phyloP scores from a whole-genome alignment of 2,797 vertebrate species.

The Pygocentrus nattereri region DNA sequence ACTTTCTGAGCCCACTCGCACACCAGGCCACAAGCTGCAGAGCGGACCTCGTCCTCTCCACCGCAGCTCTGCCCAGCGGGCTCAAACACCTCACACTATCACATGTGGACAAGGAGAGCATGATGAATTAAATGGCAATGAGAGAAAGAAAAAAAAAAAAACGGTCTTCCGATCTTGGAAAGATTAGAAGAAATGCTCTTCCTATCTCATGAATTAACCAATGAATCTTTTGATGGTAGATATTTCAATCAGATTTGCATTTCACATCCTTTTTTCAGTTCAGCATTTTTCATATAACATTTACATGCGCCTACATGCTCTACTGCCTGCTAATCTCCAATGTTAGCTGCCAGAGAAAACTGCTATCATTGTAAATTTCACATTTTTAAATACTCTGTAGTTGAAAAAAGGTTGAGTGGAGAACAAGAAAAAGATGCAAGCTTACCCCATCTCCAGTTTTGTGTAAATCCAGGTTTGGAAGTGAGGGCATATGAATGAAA shows the following conservation, averaged over 20 bases:
- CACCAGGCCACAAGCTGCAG: slow-evolving; percentile 94
- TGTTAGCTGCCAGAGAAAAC: neutral
- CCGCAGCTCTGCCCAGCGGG: slow-evolving; percentile 85
- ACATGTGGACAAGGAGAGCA: neutral
- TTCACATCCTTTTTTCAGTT: neutral
- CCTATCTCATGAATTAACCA: no score
- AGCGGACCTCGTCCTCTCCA: slow-evolving; percentile 91
- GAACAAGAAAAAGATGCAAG: neutral
- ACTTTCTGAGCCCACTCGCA: slow-evolving; percentile 99
- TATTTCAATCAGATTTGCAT: neutral
- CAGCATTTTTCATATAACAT: no score
- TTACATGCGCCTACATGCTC: neutral
- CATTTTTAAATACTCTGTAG: neutral
- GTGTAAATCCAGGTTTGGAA: slow-evolving; percentile 93
- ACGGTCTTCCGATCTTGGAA: no score
- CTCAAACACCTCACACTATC: slow-evolving; percentile 89
- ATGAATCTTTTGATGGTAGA: neutral
- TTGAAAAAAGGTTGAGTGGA: no score
- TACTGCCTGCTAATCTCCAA: no score
- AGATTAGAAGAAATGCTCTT: no score
- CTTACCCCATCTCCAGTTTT: slow-evolving; percentile 93
- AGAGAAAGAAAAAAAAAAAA: neutral
- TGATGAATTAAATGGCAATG: neutral
- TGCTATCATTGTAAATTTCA: neutral
- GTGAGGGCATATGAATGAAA: slow-evolving; percentile 95